phyloP scores from a whole-genome alignment of 2,888 invertebrate species.

The Ormyrus rosae region DNA sequence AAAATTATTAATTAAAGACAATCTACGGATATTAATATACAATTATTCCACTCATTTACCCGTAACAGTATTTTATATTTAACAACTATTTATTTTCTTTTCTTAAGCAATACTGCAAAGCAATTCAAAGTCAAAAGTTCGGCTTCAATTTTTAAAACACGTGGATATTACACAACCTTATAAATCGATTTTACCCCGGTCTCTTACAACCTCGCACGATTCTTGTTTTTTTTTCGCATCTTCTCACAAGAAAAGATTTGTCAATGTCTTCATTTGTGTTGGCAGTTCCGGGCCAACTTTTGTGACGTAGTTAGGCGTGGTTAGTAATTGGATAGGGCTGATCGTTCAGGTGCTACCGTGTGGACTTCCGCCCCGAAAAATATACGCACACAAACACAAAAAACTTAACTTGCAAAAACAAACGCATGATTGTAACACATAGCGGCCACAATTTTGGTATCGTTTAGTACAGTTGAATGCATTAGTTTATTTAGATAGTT shows the following conservation, averaged over 20 bases:
- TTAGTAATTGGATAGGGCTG: conserved; percentile 39
- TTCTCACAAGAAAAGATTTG: conserved; percentile 14
- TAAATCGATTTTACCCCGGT: conserved; percentile 9
- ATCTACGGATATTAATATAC: too few relatives aligned
- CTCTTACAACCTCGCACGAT: background rate
- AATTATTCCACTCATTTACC: too few relatives aligned
- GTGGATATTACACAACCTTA: background rate
- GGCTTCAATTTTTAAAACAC: background rate
- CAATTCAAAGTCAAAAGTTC: background rate
- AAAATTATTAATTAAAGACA: too few relatives aligned
- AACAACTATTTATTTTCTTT: too few relatives aligned
- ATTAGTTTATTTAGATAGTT: conserved; percentile 55
- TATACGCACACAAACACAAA: conserved; percentile 33
- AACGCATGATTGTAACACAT: conserved; percentile 44
- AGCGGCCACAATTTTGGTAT: conserved; percentile 32
- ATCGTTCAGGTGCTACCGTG: conserved; percentile 56
- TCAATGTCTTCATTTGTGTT: conserved; percentile 32
- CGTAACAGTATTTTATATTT: too few relatives aligned
- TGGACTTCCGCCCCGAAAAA: conserved; percentile 40
- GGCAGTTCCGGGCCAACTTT: conserved; percentile 29
- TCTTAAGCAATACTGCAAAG: background rate
- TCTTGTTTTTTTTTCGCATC: conserved; percentile 5
- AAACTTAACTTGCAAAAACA: conserved; percentile 2
- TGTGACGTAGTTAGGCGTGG: conserved; percentile 22
- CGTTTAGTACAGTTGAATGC: conserved; percentile 54